Percentiles rank a stretch among this genome's conserved stretches.
phyloP scores from a whole-genome alignment of 2,113 vertebrate genomes.

The Rallus limicola region DNA sequence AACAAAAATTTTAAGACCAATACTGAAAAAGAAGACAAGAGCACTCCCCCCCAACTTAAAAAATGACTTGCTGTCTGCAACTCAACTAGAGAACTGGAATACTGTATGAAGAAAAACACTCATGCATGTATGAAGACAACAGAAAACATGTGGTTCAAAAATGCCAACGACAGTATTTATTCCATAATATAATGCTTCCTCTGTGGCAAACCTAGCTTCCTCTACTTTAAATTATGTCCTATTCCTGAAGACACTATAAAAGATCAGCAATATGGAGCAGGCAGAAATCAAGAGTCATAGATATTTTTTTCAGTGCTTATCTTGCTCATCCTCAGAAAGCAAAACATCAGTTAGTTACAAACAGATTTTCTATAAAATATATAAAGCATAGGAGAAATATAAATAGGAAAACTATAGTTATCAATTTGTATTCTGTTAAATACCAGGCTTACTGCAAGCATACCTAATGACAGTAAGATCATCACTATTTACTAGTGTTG shows the following conservation, averaged over 20 bases:
- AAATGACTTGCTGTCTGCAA: background rate
- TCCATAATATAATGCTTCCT: conserved; percentile 2
- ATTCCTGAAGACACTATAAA: background rate
- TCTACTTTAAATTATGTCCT: background rate
- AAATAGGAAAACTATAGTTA: background rate
- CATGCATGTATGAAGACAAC: background rate
- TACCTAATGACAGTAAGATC: background rate
- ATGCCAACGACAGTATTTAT: conserved; percentile 15
- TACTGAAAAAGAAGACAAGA: background rate
- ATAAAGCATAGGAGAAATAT: background rate
- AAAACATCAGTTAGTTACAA: background rate
- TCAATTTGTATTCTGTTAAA: background rate
- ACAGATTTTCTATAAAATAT: background rate
- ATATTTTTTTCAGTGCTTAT: background rate
- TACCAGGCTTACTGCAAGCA: background rate
- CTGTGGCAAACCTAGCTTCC: background rate
- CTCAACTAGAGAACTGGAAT: background rate
- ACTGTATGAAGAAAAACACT: background rate
- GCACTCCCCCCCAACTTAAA: background rate
- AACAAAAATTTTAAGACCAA: background rate
- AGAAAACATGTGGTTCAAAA: background rate
- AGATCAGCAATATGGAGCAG: background rate
- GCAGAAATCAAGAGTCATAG: background rate
- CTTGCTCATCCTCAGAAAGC: background rate
- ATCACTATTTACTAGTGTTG: background rate